phyloP scores from a whole-genome alignment of 2,113 vertebrate species.

The Trochalopteron elliotii region DNA sequence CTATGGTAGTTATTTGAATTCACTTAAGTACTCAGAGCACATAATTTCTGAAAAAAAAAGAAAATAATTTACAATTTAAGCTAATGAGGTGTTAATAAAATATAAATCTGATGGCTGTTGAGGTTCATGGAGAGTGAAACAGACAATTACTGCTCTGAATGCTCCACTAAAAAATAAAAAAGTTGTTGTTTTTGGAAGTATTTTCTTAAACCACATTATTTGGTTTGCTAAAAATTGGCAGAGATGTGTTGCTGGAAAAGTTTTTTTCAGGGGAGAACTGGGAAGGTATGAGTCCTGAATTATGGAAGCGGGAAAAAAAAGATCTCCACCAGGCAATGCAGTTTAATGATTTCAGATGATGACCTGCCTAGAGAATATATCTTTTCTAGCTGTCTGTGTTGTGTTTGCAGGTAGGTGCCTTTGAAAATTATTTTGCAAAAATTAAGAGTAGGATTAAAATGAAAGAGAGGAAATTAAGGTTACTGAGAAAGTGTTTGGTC shows the following conservation, averaged over 20 bases:
- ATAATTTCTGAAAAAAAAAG: background rate
- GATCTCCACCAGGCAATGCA: background rate
- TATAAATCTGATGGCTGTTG: conserved; percentile 27
- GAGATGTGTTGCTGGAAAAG: background rate
- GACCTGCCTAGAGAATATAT: background rate
- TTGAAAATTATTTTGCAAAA: background rate
- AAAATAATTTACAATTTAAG: background rate
- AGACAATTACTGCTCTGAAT: conserved; percentile 10
- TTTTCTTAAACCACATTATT: conserved; percentile 1
- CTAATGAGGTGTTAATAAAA: conserved; percentile 44
- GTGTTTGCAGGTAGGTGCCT: background rate
- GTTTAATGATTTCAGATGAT: background rate
- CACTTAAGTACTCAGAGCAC: background rate
- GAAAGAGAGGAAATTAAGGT: background rate
- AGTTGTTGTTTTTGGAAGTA: background rate
- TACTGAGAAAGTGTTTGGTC: background rate
- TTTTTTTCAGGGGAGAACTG: background rate
- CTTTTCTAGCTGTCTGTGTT: background rate
- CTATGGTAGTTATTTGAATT: conserved; percentile 11
- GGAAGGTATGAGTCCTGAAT: background rate
- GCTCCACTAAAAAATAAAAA: background rate
- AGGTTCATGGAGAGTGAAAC: background rate
- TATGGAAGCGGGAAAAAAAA: background rate
- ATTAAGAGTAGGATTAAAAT: background rate
- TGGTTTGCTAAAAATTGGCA: background rate